These are phyloP conservation scores for Oasisia sp. DNA, from an alignment of 2,888 invertebrate genomes.

Conservation along the genomic window DNA sequence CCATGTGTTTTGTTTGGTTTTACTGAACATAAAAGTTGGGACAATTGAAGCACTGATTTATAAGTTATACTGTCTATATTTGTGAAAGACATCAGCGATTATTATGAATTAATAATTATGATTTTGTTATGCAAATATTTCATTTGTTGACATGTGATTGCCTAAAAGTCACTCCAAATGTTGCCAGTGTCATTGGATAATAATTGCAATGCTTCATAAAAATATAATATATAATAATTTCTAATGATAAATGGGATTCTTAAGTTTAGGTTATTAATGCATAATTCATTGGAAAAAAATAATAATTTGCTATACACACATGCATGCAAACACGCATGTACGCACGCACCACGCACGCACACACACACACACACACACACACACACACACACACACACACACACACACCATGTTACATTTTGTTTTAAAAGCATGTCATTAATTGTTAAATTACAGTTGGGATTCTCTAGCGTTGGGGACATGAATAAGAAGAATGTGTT, in stretches of 20 bases:
- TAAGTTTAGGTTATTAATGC: too few relatives aligned
- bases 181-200: neutral
- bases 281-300: neutral
- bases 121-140: neutral
- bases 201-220: neutral
- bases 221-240: neutral
- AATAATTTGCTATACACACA: neutral
- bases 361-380: neutral
- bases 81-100: neutral
- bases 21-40: neutral
- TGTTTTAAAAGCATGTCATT: slow-evolving; percentile 9
- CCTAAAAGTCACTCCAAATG: neutral
- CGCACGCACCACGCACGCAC: neutral
- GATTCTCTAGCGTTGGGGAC: neutral
- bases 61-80: too few relatives aligned
- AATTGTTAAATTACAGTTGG: neutral
- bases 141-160: neutral
- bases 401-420: neutral
- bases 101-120: neutral
- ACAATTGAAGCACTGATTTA: too few relatives aligned
- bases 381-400: too few relatives aligned
- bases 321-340: neutral
- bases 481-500: neutral
- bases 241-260: too few relatives aligned
- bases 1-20: neutral